A percentile compares a stretch with the other conserved stretches of the same genome.
Conservation (phyloP, 2,113 vertebrate species). For the Gnathonemus longibarbis region DNA sequence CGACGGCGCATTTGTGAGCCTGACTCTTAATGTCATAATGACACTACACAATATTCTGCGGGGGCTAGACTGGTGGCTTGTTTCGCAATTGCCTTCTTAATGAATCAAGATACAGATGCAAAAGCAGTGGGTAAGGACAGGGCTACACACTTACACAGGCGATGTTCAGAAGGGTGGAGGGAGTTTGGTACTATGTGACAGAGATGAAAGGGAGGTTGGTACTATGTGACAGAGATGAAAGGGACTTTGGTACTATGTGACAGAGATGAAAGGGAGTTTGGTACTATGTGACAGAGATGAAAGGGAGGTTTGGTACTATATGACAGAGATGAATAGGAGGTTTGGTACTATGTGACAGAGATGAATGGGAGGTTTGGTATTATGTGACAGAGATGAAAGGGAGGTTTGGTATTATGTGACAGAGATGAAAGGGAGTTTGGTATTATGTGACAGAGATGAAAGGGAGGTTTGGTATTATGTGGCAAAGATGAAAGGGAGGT, state of each 20-base stretch:
- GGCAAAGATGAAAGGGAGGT: background rate
- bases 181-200: background rate
- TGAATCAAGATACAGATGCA: background rate
- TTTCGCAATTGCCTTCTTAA: background rate
- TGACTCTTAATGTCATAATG: background rate
- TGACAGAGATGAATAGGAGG: background rate
- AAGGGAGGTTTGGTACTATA: background rate
- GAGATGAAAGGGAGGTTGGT: background rate
- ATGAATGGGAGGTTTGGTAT: background rate
- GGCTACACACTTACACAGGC: background rate
- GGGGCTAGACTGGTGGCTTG: background rate
- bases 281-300: background rate
- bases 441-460: background rate
- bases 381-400: background rate
- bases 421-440: background rate
- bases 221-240: background rate
- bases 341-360: background rate
- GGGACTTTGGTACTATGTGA: background rate
- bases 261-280: background rate
- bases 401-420: background rate
- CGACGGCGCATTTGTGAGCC: background rate
- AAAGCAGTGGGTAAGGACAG: background rate
- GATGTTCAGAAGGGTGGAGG: background rate
- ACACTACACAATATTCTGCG: background rate
- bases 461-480: background rate